Percentiles rank a stretch among this genome's conserved stretches.
phyloP scores from a whole-genome alignment of 1,140 invertebrate species.

The Drosophila nebulosa region DNA sequence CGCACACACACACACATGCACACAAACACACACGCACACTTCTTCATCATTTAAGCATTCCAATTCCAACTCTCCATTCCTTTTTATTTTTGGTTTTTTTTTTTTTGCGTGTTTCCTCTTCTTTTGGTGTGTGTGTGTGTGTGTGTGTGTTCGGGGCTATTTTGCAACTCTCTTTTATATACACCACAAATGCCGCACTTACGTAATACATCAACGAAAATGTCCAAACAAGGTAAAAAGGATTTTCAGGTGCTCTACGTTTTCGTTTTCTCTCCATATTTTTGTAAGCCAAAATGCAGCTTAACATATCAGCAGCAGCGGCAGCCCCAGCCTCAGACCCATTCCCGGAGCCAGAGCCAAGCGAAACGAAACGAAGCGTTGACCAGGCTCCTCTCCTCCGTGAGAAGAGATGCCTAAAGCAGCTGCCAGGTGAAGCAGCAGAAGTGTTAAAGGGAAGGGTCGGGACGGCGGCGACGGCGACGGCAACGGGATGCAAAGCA shows the following conservation, averaged over 20 bases:
- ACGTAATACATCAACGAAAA: slow-evolving; percentile 74
- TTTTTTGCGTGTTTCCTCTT: neutral
- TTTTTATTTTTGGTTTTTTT: no score
- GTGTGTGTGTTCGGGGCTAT: slow-evolving; percentile 30
- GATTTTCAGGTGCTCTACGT: slow-evolving; percentile 55
- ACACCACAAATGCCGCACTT: slow-evolving; percentile 72
- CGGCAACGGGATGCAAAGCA: neutral
- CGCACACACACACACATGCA: neutral
- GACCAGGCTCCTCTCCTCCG: slow-evolving; percentile 50
- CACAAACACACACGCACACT: slow-evolving; percentile 20
- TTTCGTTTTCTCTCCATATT: slow-evolving; percentile 57
- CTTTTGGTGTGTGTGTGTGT: slow-evolving; percentile 16
- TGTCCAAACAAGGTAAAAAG: slow-evolving; percentile 75
- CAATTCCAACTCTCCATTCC: slow-evolving; percentile 49
- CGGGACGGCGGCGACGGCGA: no score
- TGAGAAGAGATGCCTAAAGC: slow-evolving; percentile 37
- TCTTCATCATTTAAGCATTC: slow-evolving; percentile 70
- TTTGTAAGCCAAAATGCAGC: slow-evolving; percentile 78
- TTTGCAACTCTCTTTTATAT: slow-evolving; percentile 57
- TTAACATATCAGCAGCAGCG: slow-evolving; percentile 70
- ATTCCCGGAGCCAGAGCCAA: neutral
- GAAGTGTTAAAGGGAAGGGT: neutral
- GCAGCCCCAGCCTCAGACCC: neutral
- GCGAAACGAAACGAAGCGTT: slow-evolving; percentile 54
- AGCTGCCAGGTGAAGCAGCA: slow-evolving; percentile 38